phyloP scores from a whole-genome alignment of 2,797 vertebrate species.

The Oceanodroma leucorhoa region DNA sequence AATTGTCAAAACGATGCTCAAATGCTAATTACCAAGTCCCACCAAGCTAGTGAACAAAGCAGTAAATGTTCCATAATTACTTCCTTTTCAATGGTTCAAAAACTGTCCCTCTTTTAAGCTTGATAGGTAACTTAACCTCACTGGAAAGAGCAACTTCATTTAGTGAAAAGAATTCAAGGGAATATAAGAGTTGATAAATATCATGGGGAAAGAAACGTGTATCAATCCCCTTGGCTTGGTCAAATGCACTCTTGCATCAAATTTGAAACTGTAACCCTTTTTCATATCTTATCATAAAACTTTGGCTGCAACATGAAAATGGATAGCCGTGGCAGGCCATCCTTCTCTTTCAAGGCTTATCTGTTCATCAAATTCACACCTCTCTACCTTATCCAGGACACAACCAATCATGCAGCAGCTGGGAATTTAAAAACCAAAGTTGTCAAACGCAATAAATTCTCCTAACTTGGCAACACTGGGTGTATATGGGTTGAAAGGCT shows the following conservation, averaged over 20 bases:
- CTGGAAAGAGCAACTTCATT: background rate
- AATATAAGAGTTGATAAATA: background rate
- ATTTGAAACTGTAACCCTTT: background rate
- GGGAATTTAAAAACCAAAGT: background rate
- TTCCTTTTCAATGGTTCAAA: background rate
- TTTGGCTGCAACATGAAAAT: background rate
- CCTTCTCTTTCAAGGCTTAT: background rate
- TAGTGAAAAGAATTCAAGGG: background rate
- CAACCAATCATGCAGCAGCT: background rate
- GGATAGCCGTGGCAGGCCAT: background rate
- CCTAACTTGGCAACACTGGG: background rate
- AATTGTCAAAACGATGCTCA: background rate
- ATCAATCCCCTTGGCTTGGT: background rate
- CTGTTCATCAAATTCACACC: background rate
- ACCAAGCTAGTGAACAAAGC: background rate
- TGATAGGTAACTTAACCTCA: background rate
- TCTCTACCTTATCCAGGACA: background rate
- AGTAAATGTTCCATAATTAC: background rate
- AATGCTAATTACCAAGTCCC: background rate
- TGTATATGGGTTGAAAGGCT: background rate
- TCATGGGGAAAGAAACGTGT: background rate
- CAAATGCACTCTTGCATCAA: background rate
- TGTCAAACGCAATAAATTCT: background rate
- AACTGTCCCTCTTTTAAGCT: background rate
- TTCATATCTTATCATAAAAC: background rate